Conservation (phyloP, 2,888 invertebrate genomes). For the Dascillus cervinus region DNA sequence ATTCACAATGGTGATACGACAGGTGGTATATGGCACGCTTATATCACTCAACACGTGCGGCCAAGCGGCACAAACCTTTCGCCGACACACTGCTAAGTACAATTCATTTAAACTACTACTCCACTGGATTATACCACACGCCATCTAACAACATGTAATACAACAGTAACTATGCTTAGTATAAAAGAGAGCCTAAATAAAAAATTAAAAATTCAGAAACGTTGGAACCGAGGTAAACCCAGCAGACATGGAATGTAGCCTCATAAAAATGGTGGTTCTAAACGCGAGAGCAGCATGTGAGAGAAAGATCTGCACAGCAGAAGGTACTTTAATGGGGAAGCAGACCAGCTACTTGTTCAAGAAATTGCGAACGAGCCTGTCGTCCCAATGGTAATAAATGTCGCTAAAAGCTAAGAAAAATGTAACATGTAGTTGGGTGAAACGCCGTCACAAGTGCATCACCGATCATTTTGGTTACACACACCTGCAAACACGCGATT, state of each 20-base stretch:
- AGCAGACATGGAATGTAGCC: constrained; percentile 29
- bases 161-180: neutral
- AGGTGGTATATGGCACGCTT: constrained; percentile 42
- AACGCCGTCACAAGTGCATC: constrained; percentile 34
- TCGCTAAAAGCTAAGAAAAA: constrained; percentile 30
- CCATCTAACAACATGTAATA: neutral
- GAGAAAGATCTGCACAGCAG: constrained; percentile 34
- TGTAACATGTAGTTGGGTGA: constrained; percentile 38
- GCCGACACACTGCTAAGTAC: constrained; percentile 32
- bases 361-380: constrained; percentile 40
- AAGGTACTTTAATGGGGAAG: constrained; percentile 32
- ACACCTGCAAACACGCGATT: constrained; percentile 29
- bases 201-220: neutral
- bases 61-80: constrained; percentile 34
- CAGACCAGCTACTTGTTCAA: constrained; percentile 44
- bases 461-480: constrained; percentile 27
- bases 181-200: neutral
- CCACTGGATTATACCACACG: constrained; percentile 6
- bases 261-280: constrained; percentile 12
- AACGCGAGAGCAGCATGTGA: constrained; percentile 31
- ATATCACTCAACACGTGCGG: constrained; percentile 41
- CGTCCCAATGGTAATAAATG: constrained; percentile 35
- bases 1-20: constrained; percentile 29
- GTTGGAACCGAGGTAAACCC: too few relatives aligned
- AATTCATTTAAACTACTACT: constrained; percentile 8